These are phyloP conservation scores for Petrocephalus microphthalmus DNA, from an alignment of 2,113 vertebrate genomes.

Conservation along the genomic window DNA sequence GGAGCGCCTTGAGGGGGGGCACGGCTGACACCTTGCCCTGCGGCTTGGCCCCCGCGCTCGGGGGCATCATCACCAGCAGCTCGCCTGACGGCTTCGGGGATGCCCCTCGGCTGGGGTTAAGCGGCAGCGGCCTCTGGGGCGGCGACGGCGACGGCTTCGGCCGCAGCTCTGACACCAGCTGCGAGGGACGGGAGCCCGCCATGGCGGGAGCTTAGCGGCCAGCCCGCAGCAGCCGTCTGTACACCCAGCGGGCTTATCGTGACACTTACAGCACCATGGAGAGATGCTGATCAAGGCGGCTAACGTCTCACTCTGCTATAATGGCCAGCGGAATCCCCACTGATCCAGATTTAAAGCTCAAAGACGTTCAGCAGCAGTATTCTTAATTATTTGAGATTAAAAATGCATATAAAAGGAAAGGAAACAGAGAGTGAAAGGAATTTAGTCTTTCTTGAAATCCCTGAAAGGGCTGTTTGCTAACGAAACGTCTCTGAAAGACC, in stretches of 20 bases:
- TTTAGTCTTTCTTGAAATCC: background rate
- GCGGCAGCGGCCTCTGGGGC: slow-evolving; percentile 68
- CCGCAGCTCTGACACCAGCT: slow-evolving; percentile 48
- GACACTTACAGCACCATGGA: background rate
- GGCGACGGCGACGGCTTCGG: slow-evolving; percentile 50
- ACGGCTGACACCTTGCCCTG: slow-evolving; percentile 43
- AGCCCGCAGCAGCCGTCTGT: background rate
- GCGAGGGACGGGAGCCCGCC: background rate
- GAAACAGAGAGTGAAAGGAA: background rate
- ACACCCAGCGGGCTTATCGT: background rate
- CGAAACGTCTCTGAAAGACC: background rate
- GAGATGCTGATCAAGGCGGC: background rate
- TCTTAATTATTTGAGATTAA: background rate
- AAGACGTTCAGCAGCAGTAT: background rate
- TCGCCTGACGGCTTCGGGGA: slow-evolving; percentile 47
- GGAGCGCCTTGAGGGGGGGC: slow-evolving; percentile 53
- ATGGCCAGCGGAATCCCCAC: background rate
- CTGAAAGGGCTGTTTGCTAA: background rate
- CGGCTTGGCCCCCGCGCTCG: slow-evolving; percentile 48
- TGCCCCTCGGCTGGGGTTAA: slow-evolving; percentile 53
- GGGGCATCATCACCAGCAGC: slow-evolving; percentile 77
- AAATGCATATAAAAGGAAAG: background rate
- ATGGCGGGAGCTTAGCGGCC: background rate
- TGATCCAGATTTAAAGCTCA: background rate
- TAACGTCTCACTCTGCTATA: background rate